Evolutionary conservation across 2,888 invertebrate species (phyloP).

Genomic region (Carpatolechia fugitivella): DNA sequence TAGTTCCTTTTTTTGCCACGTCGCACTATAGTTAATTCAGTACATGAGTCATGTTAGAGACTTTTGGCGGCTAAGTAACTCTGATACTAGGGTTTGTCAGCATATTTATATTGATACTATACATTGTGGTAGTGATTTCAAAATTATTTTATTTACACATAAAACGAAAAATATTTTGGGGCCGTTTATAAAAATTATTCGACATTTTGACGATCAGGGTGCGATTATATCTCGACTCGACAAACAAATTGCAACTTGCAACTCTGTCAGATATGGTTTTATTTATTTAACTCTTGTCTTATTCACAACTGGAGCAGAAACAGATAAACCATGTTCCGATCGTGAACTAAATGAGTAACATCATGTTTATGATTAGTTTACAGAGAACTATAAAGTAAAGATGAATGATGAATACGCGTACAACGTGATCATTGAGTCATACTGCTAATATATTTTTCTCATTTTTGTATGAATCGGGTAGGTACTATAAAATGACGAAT

Average conservation of each 20-base stretch:
- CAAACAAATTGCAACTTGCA: conserved; percentile 22
- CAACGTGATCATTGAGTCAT: too few species aligned
- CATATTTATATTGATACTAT: too few species aligned
- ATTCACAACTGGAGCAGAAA: background rate
- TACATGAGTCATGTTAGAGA: too few species aligned
- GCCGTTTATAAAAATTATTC: conserved; percentile 17
- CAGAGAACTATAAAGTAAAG: conserved; percentile 8
- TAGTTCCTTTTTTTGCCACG: too few species aligned
- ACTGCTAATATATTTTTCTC: background rate
- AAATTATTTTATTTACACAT: too few species aligned
- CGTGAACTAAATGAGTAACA: conserved; percentile 13
- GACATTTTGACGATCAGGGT: conserved; percentile 16
- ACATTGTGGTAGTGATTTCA: too few species aligned
- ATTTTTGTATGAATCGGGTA: background rate
- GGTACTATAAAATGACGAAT: background rate
- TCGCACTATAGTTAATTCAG: too few species aligned
- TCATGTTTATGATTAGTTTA: conserved; percentile 6
- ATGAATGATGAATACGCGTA: background rate
- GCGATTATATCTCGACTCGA: conserved; percentile 20
- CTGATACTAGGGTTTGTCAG: too few species aligned
- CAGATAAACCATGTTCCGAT: conserved; percentile 17
- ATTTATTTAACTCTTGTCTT: conserved; percentile 6
- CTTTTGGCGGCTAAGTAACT: too few species aligned
- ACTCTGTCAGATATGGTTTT: conserved; percentile 5
- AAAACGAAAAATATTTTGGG: conserved; percentile 17